Percentiles rank a stretch among this genome's conserved stretches.
Conservation (phyloP, 2,888 invertebrate species). For the Acanthoscelides obtectus region DNA sequence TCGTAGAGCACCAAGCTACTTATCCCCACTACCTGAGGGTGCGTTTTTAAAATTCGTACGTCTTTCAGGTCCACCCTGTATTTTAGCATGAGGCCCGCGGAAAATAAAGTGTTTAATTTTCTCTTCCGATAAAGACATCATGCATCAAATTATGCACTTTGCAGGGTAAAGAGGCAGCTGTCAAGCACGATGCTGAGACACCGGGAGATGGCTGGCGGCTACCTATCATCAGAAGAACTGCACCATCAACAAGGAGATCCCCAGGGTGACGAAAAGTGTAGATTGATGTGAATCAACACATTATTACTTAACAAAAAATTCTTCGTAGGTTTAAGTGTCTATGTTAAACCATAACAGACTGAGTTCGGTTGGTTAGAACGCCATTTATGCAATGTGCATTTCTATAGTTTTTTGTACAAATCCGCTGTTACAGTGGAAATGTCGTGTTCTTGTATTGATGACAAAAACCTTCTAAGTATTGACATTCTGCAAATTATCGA, state of each 20-base stretch:
- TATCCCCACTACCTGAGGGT: no score
- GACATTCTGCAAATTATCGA: constrained; percentile 1
- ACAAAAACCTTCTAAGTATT: constrained; percentile 19
- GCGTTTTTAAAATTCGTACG: no score
- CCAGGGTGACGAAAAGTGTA: constrained; percentile 55
- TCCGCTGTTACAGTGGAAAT: constrained; percentile 6
- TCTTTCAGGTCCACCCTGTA: no score
- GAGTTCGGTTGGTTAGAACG: constrained; percentile 16
- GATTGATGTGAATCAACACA: constrained; percentile 49
- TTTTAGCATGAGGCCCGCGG: not conserved
- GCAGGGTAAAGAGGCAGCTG: constrained; percentile 46
- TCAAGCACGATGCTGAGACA: constrained; percentile 51
- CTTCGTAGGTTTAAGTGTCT: constrained; percentile 5
- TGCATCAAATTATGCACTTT: no score
- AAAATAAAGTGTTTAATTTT: not conserved
- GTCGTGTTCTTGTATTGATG: constrained; percentile 19
- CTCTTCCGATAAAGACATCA: no score
- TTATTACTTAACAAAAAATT: not conserved
- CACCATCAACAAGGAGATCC: constrained; percentile 53
- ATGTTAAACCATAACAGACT: constrained; percentile 10
- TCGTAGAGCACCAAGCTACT: no score
- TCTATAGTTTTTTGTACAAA: not conserved
- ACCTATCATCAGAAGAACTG: constrained; percentile 48
- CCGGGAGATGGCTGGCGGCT: constrained; percentile 48
- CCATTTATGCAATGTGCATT: not conserved